Base-by-base conservation (phyloP, 2,797 vertebrate species). In the Eulemur mongoz region DNA sequence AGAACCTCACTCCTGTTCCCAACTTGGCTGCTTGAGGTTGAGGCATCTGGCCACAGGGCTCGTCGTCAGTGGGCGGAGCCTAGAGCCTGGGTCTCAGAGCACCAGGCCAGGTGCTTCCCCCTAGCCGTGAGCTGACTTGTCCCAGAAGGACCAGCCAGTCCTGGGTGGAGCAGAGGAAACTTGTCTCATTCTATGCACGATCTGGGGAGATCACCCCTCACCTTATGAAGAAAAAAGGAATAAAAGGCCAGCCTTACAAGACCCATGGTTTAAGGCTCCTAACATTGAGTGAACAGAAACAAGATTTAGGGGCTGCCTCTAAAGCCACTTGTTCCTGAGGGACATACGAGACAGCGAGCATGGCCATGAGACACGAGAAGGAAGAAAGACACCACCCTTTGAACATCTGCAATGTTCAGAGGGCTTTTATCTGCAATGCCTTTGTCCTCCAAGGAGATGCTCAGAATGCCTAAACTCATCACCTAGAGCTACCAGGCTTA, bases 51-150 rank as follows among this genome's bases (percentile, higher is more conserved):
- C 25, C 76, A 65, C 12, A 18, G 17, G 35, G 25, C 2, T n/a
- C 20, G 1, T n/a, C 10, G 1, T 2, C 6, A 2, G 2, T 1
- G 35, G 50, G 35, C 22, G 0, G 30, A n/a, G 8, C 38, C 9
- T 23, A 38, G 4, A 23, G 30, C 12, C 70, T 14, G 65, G 61
- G 7, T 40, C 32, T 43, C 59, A 15, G 4, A 25, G 30, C 14
- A 27, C 12, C 3, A 15, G 12, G 3, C 32, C 50, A 32, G 11
- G 27, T 52, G 10, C 23, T 45, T 22, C n/a, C 23, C 43, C 40
- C 35, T 9, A 50, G 27, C 23, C 13, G 7, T 23, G 17, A 2
- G 38, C 14, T 40, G 27, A 57, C 4, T 4, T 48, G 65, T 69
- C n/a, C n/a, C 59, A 40, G 13, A 32, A 70, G 11, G 20, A 18